Percentiles rank a stretch among this genome's conserved stretches.
Evolutionary conservation across 1,140 invertebrate species (phyloP).

Genomic region (Trichomalopsis sarcophagae): DNA sequence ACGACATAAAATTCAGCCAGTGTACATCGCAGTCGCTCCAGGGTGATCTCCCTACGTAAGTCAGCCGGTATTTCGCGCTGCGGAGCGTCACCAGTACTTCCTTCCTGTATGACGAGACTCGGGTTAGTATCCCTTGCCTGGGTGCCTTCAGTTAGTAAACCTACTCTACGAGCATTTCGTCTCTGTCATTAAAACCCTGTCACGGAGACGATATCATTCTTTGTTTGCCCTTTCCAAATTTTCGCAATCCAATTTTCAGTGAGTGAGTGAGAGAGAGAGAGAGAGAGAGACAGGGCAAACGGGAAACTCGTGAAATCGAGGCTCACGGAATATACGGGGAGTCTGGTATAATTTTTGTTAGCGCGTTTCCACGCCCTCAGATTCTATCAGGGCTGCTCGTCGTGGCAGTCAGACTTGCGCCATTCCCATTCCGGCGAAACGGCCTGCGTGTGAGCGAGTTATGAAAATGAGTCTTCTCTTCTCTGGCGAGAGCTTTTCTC

Average conservation of each 20-base stretch:
- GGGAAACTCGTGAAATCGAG: background rate
- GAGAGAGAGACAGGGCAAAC: too few species aligned
- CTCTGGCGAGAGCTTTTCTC: slow-evolving; percentile 57
- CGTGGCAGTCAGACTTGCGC: slow-evolving; percentile 38
- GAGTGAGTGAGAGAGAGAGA: too few species aligned
- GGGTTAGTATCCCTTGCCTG: background rate
- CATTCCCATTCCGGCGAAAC: background rate
- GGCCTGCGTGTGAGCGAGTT: slow-evolving; percentile 54
- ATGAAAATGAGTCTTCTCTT: slow-evolving; percentile 66
- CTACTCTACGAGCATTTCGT: too few species aligned
- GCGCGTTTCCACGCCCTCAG: background rate
- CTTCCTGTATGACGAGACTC: background rate
- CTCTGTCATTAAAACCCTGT: background rate
- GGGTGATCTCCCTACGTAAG: background rate
- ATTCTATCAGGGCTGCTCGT: background rate
- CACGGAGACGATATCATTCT: too few species aligned
- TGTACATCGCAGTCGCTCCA: too few species aligned
- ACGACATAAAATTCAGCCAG: background rate
- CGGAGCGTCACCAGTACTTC: background rate
- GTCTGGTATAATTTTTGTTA: background rate
- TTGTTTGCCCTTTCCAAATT: too few species aligned
- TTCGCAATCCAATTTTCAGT: too few species aligned
- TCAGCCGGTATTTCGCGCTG: background rate
- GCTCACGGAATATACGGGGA: background rate
- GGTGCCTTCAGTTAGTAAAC: too few species aligned